Conservation (phyloP, 2,797 vertebrate species). For the Limnodromus scolopaceus region DNA sequence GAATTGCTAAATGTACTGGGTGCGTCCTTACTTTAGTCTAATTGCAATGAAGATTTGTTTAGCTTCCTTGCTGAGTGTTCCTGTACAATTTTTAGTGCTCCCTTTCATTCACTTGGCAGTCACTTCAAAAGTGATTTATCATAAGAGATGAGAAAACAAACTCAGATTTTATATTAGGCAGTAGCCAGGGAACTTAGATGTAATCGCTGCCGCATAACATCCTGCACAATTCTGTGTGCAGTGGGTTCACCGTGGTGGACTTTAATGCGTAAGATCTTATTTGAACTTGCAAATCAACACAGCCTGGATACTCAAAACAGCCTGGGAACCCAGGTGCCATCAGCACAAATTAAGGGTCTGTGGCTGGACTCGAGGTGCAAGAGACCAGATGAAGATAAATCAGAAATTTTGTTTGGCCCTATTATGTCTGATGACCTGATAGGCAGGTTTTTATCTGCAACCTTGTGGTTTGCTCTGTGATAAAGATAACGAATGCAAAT, state of each 20-base stretch:
- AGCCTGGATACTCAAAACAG: neutral
- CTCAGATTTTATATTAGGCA: neutral
- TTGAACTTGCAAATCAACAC: neutral
- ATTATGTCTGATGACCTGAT: neutral
- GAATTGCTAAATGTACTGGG: neutral
- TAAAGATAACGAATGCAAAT: neutral
- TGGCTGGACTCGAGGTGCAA: neutral
- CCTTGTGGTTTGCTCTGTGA: neutral
- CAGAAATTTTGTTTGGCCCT: neutral
- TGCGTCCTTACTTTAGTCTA: neutral
- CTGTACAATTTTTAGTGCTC: neutral
- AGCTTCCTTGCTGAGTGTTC: neutral
- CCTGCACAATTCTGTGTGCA: neutral
- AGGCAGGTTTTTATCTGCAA: neutral
- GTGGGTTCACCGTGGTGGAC: fast-evolving
- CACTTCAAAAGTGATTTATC: neutral
- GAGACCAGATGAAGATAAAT: neutral
- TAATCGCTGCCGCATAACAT: neutral
- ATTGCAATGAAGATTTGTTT: neutral
- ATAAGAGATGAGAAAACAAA: neutral
- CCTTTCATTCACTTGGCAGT: neutral
- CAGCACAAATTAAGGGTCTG: neutral
- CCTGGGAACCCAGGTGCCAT: neutral
- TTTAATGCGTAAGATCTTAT: neutral
- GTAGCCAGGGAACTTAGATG: neutral